These are phyloP conservation scores for Cenopis cana DNA, from an alignment of 2,888 invertebrate species.

Conservation along the genomic window DNA sequence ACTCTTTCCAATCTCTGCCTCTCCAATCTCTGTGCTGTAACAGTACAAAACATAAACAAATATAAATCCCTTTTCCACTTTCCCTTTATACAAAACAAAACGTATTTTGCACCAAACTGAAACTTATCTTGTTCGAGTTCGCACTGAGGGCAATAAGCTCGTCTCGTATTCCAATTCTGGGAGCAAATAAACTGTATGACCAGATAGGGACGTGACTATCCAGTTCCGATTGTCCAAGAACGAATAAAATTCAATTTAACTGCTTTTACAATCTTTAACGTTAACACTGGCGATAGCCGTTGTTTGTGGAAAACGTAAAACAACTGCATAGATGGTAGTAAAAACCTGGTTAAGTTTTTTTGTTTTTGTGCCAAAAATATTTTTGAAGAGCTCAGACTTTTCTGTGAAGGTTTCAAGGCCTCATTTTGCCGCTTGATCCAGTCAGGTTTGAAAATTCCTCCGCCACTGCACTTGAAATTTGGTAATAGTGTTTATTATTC, in stretches of 20 bases:
- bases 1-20: constrained; percentile 15
- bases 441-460: no score
- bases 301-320: not conserved
- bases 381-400: no score
- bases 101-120: constrained; percentile 32
- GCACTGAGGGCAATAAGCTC: constrained; percentile 45
- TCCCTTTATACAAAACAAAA: constrained; percentile 34
- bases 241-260: not conserved
- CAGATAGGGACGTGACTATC: constrained; percentile 37
- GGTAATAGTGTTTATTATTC: no score
- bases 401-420: no score
- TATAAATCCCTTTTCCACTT: constrained; percentile 32
- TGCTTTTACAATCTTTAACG: not conserved
- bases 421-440: no score
- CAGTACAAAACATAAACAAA: constrained; percentile 29
- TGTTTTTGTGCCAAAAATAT: no score
- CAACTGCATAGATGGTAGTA: no score
- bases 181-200: constrained; percentile 62
- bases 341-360: no score
- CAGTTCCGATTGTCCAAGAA: constrained; percentile 9
- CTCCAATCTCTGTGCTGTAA: constrained; percentile 24
- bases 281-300: not conserved
- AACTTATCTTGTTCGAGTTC: constrained; percentile 35
- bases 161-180: constrained; percentile 67
- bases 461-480: no score